Percentiles rank a stretch among this genome's conserved stretches.
phyloP scores from a whole-genome alignment of 2,113 vertebrate genomes.

The Malurus melanocephalus region DNA sequence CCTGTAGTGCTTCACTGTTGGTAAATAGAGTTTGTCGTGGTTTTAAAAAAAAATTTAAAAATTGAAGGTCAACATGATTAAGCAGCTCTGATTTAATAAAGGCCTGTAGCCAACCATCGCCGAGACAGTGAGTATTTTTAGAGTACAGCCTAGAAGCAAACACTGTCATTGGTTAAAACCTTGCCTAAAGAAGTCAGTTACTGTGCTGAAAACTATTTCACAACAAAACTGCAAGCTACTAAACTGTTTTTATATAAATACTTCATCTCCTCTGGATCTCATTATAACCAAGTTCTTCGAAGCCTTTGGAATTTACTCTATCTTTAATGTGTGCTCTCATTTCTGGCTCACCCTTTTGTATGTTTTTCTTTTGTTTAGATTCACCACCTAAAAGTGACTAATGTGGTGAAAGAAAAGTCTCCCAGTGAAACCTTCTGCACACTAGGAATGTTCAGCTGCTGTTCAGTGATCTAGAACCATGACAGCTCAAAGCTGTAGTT shows the following conservation, averaged over 20 bases:
- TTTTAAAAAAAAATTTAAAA: conserved; percentile 46
- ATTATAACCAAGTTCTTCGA: conserved; percentile 75
- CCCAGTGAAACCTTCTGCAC: conserved; percentile 70
- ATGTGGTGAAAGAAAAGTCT: conserved; percentile 59
- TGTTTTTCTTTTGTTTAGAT: conserved; percentile 49
- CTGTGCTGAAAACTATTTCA: conserved; percentile 79
- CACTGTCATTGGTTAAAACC: conserved; percentile 85
- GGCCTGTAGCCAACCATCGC: conserved; percentile 68
- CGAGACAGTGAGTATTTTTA: conserved; percentile 75
- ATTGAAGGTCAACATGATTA: conserved; percentile 73
- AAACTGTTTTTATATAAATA: conserved; percentile 84
- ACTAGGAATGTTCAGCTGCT: conserved; percentile 85
- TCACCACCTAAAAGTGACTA: conserved; percentile 64
- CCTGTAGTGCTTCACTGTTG: conserved; percentile 88
- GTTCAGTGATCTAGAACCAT: conserved; percentile 75
- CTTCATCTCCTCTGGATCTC: conserved; percentile 81
- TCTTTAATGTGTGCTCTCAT: conserved; percentile 67
- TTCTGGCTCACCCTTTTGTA: conserved; percentile 67
- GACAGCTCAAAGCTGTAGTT: conserved; percentile 71
- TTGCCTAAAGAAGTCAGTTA: conserved; percentile 79
- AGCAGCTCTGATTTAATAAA: conserved; percentile 83
- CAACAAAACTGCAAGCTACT: conserved; percentile 82
- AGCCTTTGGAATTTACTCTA: conserved; percentile 78
- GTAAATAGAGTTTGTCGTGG: conserved; percentile 77
- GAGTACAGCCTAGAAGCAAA: conserved; percentile 80